Evolutionary conservation across 2,797 vertebrate genomes (phyloP).

Genomic region (Eulemur mongoz): DNA sequence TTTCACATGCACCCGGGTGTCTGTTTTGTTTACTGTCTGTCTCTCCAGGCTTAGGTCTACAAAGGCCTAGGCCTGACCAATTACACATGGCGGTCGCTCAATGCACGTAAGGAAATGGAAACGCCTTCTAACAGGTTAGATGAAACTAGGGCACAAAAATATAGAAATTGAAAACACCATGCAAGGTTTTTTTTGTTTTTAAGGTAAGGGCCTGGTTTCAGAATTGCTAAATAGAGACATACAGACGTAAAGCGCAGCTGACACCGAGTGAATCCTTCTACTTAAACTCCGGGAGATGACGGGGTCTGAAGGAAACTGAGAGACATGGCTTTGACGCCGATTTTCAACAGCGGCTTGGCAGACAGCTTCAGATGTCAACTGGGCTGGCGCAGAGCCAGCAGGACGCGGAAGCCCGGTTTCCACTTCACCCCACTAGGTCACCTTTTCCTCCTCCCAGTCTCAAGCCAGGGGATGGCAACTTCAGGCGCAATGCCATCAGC

Average conservation of each 20-base stretch:
- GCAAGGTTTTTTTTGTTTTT: background rate
- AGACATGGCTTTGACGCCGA: background rate
- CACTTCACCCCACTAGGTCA: background rate
- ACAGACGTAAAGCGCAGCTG: background rate
- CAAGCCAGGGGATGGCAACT: background rate
- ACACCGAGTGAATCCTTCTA: background rate
- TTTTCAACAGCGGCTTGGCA: background rate
- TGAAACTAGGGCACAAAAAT: background rate
- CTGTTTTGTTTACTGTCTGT: background rate
- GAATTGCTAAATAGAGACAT: background rate
- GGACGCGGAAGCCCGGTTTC: background rate
- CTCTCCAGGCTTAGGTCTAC: background rate
- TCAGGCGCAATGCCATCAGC: slow-evolving; percentile 53
- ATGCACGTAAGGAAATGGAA: background rate
- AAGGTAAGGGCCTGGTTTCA: background rate
- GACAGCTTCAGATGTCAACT: background rate
- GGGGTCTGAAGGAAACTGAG: background rate
- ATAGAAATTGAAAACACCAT: background rate
- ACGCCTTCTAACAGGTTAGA: background rate
- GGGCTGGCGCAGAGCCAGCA: too few relatives aligned
- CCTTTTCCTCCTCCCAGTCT: background rate
- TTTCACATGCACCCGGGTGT: background rate
- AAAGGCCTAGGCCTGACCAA: background rate
- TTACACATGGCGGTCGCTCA: background rate
- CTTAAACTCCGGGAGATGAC: background rate